A percentile compares a stretch with the other conserved stretches of the same genome.
phyloP scores from a whole-genome alignment of 2,888 invertebrate species.

The Acrobasis consociella region DNA sequence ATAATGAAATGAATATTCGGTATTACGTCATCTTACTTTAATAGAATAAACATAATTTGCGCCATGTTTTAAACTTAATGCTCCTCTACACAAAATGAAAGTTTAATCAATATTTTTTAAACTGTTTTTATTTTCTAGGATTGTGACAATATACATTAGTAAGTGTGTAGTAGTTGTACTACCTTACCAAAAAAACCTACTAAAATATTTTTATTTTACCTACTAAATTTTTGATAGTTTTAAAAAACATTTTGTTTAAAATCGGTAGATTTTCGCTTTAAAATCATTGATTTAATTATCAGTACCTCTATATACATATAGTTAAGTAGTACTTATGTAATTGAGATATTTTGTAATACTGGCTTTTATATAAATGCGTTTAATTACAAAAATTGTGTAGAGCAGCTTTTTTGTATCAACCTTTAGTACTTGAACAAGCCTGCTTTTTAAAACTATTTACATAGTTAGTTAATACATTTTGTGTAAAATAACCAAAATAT shows the following conservation, averaged over 20 bases:
- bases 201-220: neutral
- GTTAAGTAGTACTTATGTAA: no score
- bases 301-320: no score
- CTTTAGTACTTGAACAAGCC: neutral
- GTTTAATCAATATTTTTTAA: neutral
- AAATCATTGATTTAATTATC: no score
- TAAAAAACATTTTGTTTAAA: no score
- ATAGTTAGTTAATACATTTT: neutral
- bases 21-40: no score
- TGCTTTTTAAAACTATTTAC: neutral
- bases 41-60: neutral
- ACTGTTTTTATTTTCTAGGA: neutral
- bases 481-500: neutral
- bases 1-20: neutral
- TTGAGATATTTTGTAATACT: neutral
- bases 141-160: neutral
- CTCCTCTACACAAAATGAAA: constrained; percentile 25
- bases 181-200: neutral
- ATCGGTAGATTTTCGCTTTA: no score
- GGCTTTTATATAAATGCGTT: neutral
- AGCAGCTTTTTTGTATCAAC: constrained; percentile 2
- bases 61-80: neutral
- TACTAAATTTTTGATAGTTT: no score
- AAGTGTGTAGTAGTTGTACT: neutral
- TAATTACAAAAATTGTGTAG: constrained; percentile 21